These are phyloP conservation scores for Danio aesculapii DNA, from an alignment of 2,797 vertebrate genomes.

Conservation along the genomic window DNA sequence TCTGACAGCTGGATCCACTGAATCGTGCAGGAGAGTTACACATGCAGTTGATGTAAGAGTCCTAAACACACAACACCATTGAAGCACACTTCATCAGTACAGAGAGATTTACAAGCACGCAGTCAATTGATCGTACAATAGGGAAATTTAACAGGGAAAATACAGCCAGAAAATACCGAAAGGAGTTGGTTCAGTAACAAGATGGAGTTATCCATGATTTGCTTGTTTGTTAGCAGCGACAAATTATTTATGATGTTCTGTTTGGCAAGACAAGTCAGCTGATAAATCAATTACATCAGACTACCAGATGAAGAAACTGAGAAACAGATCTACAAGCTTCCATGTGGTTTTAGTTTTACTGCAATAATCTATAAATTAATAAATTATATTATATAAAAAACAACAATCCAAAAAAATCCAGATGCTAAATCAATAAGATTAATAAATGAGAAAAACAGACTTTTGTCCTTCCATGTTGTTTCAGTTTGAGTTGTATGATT, in stretches of 20 bases:
- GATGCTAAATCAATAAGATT: too few relatives aligned
- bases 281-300: neutral
- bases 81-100: conserved; percentile 78
- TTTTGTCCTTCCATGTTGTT: too few relatives aligned
- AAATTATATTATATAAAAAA: neutral
- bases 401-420: neutral
- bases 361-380: neutral
- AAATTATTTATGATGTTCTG: neutral
- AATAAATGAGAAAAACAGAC: neutral
- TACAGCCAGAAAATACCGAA: neutral
- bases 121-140: neutral
- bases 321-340: neutral
- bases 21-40: conserved; percentile 85
- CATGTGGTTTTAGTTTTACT: neutral
- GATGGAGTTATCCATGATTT: conserved; percentile 2
- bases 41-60: conserved; percentile 69
- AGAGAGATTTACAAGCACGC: conserved; percentile 55
- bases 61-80: conserved; percentile 80
- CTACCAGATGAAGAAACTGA: neutral
- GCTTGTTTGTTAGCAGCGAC: neutral
- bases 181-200: neutral
- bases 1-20: conserved; percentile 85
- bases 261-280: neutral
- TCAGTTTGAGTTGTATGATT: too few relatives aligned
- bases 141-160: conserved; percentile 6